These are phyloP conservation scores for Sturnus vulgaris DNA, from an alignment of 2,113 vertebrate species.

Conservation along the genomic window DNA sequence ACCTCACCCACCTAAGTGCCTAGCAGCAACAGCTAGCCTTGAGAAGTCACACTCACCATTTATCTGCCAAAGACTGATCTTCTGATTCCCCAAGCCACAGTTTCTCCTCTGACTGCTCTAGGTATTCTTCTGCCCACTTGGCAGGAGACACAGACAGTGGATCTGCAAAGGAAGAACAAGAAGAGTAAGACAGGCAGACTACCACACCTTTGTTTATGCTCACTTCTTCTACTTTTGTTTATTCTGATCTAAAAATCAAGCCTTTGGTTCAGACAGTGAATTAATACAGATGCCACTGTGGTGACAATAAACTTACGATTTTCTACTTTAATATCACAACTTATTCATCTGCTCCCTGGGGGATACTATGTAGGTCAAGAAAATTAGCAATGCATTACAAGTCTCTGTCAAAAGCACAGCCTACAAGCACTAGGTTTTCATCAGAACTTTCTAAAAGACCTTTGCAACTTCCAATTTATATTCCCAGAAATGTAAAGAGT, in stretches of 20 bases:
- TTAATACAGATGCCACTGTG: not conserved
- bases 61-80: conserved; percentile 76
- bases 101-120: conserved; percentile 97
- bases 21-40: not conserved
- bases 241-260: not conserved
- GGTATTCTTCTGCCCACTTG: conserved; percentile 96
- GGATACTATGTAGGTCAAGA: not conserved
- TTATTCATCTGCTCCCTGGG: not conserved
- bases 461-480: not conserved
- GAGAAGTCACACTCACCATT: conserved; percentile 58
- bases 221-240: not conserved
- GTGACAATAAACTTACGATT: not conserved
- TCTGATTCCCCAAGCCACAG: conserved; percentile 93
- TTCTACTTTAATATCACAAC: not conserved
- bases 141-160: conserved; percentile 79
- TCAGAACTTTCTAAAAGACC: not conserved
- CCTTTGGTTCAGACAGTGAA: not conserved
- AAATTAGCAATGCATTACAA: not conserved
- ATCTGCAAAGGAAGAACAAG: conserved; percentile 65
- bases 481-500: not conserved
- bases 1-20: not conserved
- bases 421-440: not conserved
- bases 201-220: not conserved
- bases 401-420: not conserved
- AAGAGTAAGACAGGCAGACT: not conserved